Percentiles rank a stretch among this genome's conserved stretches.
These are phyloP conservation scores for Apamea monoglypha DNA, from an alignment of 2,888 invertebrate genomes.

Conservation along the genomic window DNA sequence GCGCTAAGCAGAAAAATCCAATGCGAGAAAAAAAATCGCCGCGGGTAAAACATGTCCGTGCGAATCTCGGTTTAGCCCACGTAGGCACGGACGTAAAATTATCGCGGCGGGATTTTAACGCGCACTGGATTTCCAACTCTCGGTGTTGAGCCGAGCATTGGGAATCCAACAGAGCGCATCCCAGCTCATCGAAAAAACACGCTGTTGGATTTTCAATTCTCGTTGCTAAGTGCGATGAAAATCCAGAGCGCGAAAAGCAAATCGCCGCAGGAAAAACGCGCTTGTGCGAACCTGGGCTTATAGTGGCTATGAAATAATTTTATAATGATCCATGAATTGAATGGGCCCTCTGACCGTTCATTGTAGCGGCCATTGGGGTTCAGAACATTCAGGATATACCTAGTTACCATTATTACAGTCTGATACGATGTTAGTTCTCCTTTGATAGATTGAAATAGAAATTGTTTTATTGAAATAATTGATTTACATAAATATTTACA, in stretches of 20 bases:
- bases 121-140: background rate
- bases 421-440: background rate
- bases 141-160: background rate
- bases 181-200: too few relatives aligned
- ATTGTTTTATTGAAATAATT: too few relatives aligned
- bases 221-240: too few relatives aligned
- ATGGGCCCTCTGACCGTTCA: slow-evolving; percentile 1
- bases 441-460: background rate
- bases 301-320: background rate
- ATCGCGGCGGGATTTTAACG: background rate
- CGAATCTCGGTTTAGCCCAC: background rate
- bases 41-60: too few relatives aligned
- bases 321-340: slow-evolving; percentile 23
- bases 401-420: background rate
- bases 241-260: background rate
- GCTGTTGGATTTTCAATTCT: too few relatives aligned
- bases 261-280: background rate
- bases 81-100: background rate
- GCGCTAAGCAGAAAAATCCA: too few relatives aligned
- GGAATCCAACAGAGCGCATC: too few relatives aligned
- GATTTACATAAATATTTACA: too few relatives aligned
- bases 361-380: background rate
- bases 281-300: background rate
- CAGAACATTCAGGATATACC: background rate
- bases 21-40: too few relatives aligned